Percentiles rank a stretch among this genome's conserved stretches.
Conservation (phyloP, 2,888 invertebrate species). For the Epinotia brunnichana region DNA sequence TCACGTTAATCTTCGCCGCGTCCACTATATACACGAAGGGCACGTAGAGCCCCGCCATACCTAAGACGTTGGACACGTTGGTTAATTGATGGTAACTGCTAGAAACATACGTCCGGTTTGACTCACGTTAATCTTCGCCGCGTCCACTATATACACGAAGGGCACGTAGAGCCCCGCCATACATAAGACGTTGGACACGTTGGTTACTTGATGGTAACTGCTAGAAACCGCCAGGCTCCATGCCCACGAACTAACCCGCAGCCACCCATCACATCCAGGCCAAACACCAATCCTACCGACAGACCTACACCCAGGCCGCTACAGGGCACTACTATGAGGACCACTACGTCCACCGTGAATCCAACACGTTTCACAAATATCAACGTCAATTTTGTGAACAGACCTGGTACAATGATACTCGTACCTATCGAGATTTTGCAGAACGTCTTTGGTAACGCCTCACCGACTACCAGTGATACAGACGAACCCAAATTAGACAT, state of each 20-base stretch:
- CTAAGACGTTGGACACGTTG: too few relatives aligned
- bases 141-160: too few relatives aligned
- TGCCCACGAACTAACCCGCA: slow-evolving; percentile 16
- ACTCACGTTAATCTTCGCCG: too few relatives aligned
- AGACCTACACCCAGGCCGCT: not conserved
- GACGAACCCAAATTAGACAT: slow-evolving; percentile 13
- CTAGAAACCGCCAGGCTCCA: slow-evolving; percentile 34
- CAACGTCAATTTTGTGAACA: not conserved
- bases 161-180: too few relatives aligned
- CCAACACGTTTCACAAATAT: slow-evolving; percentile 29
- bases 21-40: too few relatives aligned
- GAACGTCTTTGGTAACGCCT: slow-evolving; percentile 17
- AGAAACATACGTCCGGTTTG: too few relatives aligned
- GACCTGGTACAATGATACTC: slow-evolving; percentile 10
- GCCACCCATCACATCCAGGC: not conserved
- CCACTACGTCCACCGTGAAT: not conserved
- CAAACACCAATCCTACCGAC: not conserved
- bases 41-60: too few relatives aligned
- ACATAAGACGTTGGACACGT: too few relatives aligned
- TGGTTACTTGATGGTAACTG: too few relatives aligned
- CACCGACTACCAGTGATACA: not conserved
- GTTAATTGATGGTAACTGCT: too few relatives aligned
- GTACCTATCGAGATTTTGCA: slow-evolving; percentile 16
- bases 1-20: too few relatives aligned
- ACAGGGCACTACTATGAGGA: not conserved